Percentiles rank a stretch among this genome's conserved stretches.
Conservation (phyloP, 2,888 invertebrate genomes). For the Andrena haemorrhoa region DNA sequence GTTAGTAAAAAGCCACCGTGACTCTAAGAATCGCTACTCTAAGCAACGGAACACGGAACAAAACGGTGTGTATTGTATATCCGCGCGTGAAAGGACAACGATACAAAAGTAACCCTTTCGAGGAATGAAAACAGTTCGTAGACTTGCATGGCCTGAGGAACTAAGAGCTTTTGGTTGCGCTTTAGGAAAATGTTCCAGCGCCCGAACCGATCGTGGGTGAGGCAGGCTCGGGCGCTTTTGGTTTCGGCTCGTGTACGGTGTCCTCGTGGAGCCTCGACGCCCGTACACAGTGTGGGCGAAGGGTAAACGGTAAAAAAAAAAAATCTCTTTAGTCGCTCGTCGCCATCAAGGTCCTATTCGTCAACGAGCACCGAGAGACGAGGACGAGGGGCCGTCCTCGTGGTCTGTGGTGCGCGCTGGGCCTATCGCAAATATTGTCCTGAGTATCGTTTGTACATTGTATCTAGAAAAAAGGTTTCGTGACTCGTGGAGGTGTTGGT, state of each 20-base stretch:
- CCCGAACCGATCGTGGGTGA: background rate
- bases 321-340: constrained; percentile 30
- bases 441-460: constrained; percentile 72
- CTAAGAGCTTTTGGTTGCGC: constrained; percentile 53
- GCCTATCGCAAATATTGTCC: constrained; percentile 59
- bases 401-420: constrained; percentile 33
- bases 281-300: background rate
- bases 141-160: constrained; percentile 48
- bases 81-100: constrained; percentile 35
- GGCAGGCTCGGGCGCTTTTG: constrained; percentile 6
- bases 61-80: background rate
- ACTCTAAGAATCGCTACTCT: constrained; percentile 26
- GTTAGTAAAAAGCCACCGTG: constrained; percentile 28
- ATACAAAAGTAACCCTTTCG: constrained; percentile 40
- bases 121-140: constrained; percentile 63
- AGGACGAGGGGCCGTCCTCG: constrained; percentile 10
- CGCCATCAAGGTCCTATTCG: constrained; percentile 39
- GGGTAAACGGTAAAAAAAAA: background rate
- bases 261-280: background rate
- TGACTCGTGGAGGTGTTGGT: constrained; percentile 25
- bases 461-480: constrained; percentile 46
- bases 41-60: background rate
- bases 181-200: constrained; percentile 16
- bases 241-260: constrained; percentile 14
- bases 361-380: constrained; percentile 36